Evolutionary conservation across 2,113 vertebrate genomes (phyloP).

Genomic region (Ageneiosus marmoratus): DNA sequence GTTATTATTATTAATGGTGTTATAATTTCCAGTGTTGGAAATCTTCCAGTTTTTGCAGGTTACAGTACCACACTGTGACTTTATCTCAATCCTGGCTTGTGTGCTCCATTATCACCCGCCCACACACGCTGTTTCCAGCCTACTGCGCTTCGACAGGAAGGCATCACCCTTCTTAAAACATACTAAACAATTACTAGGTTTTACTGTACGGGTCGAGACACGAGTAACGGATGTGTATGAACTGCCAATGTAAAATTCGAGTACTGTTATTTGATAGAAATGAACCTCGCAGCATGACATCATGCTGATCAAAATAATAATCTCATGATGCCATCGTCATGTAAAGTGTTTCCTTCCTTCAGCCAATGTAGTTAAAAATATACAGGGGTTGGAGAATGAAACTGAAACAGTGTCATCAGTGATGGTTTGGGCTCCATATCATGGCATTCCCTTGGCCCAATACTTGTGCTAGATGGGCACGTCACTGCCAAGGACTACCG

Average conservation of each 20-base stretch:
- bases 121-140: background rate
- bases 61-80: background rate
- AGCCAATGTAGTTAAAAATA: background rate
- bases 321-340: background rate
- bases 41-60: background rate
- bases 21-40: background rate
- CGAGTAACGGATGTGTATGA: no score
- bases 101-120: conserved; percentile 2
- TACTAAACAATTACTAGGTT: background rate
- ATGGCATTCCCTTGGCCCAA: no score
- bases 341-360: background rate
- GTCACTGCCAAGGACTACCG: no score
- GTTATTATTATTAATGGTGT: background rate
- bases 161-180: background rate
- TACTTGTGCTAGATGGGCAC: no score
- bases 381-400: no score
- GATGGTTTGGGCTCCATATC: no score
- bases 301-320: background rate
- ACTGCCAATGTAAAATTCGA: background rate
- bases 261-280: background rate
- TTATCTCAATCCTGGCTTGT: conserved; percentile 9
- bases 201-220: background rate
- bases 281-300: background rate
- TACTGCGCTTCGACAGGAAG: background rate
- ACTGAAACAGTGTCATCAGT: no score